Evolutionary conservation across 2,888 invertebrate genomes (phyloP).

Genomic region (Melinaea marsaeus): DNA sequence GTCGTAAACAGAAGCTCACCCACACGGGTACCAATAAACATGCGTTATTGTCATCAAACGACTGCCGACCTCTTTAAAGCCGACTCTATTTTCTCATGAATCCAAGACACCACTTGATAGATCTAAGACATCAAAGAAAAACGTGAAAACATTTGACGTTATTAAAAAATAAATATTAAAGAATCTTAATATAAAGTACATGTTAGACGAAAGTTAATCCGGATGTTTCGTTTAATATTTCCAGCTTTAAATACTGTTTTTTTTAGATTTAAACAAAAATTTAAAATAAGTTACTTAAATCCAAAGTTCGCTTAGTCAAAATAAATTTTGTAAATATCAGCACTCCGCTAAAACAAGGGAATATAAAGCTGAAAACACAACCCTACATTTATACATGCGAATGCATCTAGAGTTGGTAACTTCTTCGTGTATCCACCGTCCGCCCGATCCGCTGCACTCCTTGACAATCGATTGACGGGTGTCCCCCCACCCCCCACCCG

Average conservation of each 20-base stretch:
- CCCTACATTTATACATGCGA: slow-evolving; percentile 32
- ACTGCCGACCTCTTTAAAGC: slow-evolving; percentile 27
- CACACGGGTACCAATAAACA: slow-evolving; percentile 49
- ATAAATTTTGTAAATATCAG: too few relatives aligned
- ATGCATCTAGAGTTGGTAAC: slow-evolving; percentile 38
- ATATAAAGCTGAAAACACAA: slow-evolving; percentile 19
- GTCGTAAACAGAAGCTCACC: slow-evolving; percentile 57
- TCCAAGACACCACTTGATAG: slow-evolving; percentile 9
- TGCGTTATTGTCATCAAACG: slow-evolving; percentile 57
- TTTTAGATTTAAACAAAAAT: too few relatives aligned
- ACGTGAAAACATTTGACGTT: background rate
- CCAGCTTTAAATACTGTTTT: too few relatives aligned
- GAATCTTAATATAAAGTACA: background rate
- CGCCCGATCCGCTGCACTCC: slow-evolving; percentile 63
- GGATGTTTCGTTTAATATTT: too few relatives aligned
- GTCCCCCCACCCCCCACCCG: slow-evolving; percentile 44
- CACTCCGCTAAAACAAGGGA: background rate
- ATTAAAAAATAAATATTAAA: background rate
- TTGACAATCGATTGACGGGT: slow-evolving; percentile 80
- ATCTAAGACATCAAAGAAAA: slow-evolving; percentile 2
- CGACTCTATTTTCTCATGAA: slow-evolving; percentile 16
- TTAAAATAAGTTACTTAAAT: too few relatives aligned
- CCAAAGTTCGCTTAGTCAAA: too few relatives aligned
- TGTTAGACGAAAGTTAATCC: too few relatives aligned
- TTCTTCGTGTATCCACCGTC: slow-evolving; percentile 39